These are phyloP conservation scores for Sitophilus oryzae DNA, from an alignment of 1,140 invertebrate genomes.

Conservation along the genomic window DNA sequence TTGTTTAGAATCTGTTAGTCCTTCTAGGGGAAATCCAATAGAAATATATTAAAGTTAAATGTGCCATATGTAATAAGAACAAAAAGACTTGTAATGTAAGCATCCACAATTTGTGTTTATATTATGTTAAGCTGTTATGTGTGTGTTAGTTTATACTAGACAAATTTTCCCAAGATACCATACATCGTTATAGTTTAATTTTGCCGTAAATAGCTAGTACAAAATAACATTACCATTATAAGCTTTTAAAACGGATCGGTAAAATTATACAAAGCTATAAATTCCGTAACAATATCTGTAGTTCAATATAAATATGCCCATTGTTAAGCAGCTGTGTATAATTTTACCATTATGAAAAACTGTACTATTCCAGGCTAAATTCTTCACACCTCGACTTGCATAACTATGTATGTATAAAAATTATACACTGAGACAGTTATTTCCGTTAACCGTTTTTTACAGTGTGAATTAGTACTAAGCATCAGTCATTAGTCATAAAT, in stretches of 20 bases:
- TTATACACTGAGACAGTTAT: constrained; percentile 37
- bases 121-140: background rate
- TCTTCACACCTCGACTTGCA: constrained; percentile 34
- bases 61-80: constrained; percentile 9
- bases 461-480: constrained; percentile 13
- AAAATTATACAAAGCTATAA: constrained; percentile 4
- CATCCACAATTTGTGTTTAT: background rate
- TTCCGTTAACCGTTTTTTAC: constrained; percentile 29
- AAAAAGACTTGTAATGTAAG: background rate
- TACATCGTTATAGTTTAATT: constrained; percentile 19
- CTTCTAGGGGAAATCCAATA: background rate
- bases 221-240: constrained; percentile 20
- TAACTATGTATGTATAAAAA: constrained; percentile 23
- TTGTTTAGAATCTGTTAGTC: background rate
- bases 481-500: constrained; percentile 37
- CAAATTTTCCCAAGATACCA: constrained; percentile 23
- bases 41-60: background rate
- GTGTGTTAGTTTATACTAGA: background rate
- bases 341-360: constrained; percentile 2
- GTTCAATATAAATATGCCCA: too few species aligned
- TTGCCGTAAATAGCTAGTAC: constrained; percentile 32
- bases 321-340: background rate
- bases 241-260: constrained; percentile 11
- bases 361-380: constrained; percentile 10
- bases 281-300: too few species aligned